Conservation (phyloP, 2,113 vertebrate species). For the Lontra canadensis region DNA sequence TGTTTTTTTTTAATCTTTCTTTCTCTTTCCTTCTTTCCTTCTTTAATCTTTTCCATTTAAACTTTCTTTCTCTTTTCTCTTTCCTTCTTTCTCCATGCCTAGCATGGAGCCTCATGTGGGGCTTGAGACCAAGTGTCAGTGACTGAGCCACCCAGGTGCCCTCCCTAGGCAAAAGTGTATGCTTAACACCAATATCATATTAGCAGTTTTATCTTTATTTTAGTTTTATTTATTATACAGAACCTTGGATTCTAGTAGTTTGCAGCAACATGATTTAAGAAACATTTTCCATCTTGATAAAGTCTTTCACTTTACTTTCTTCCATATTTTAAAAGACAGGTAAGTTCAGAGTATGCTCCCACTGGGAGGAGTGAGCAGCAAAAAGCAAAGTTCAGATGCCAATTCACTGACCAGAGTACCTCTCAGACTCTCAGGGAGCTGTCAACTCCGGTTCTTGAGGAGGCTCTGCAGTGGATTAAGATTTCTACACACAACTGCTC, state of each 20-base stretch:
- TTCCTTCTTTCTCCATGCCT: too few species aligned
- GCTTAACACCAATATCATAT: neutral
- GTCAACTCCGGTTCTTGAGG: neutral
- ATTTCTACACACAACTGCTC: neutral
- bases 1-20: neutral
- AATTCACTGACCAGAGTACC: neutral
- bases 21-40: too few species aligned
- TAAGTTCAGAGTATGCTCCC: neutral
- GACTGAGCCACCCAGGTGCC: neutral
- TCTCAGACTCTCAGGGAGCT: neutral
- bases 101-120: too few species aligned
- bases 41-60: too few species aligned
- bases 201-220: neutral
- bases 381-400: slow-evolving; percentile 18
- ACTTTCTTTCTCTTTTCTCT: too few species aligned
- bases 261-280: neutral
- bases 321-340: slow-evolving; percentile 35
- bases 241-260: neutral
- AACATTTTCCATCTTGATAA: neutral
- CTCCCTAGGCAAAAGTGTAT: neutral
- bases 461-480: neutral
- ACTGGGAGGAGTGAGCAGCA: neutral
- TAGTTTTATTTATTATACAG: neutral
- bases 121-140: neutral
- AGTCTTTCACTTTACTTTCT: neutral